Conservation (phyloP, 2,113 vertebrate genomes). For the Eulemur macaco region DNA sequence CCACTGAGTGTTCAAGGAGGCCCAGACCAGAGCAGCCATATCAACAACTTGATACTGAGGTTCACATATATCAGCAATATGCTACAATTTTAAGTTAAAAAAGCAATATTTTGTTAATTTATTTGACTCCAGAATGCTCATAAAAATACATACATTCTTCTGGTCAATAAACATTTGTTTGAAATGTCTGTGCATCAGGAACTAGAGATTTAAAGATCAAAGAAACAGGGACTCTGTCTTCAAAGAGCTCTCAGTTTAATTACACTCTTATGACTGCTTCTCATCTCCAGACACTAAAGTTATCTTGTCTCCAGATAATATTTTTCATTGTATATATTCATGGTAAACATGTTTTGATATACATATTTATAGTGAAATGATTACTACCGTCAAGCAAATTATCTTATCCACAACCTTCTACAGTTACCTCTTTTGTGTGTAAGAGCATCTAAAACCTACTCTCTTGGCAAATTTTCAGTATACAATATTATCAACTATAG, state of each 20-base stretch:
- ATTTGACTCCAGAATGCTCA: background rate
- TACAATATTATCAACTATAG: background rate
- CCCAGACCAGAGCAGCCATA: background rate
- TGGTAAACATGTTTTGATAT: background rate
- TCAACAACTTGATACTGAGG: background rate
- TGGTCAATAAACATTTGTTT: background rate
- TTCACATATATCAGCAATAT: background rate
- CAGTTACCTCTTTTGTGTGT: background rate
- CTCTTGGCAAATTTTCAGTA: background rate
- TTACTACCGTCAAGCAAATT: background rate
- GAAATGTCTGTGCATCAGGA: background rate
- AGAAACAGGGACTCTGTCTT: background rate
- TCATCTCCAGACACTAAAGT: background rate
- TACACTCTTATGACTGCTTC: background rate
- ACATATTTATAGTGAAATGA: background rate
- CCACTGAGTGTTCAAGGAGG: background rate
- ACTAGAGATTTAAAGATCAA: background rate
- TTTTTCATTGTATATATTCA: background rate
- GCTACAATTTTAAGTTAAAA: background rate
- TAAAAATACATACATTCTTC: background rate
- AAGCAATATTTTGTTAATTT: background rate
- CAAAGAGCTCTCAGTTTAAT: background rate
- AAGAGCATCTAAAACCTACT: background rate
- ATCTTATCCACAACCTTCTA: background rate
- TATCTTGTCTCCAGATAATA: background rate